Conservation (phyloP, 2,888 invertebrate genomes). For the Xanthorhoe spadicearia region DNA sequence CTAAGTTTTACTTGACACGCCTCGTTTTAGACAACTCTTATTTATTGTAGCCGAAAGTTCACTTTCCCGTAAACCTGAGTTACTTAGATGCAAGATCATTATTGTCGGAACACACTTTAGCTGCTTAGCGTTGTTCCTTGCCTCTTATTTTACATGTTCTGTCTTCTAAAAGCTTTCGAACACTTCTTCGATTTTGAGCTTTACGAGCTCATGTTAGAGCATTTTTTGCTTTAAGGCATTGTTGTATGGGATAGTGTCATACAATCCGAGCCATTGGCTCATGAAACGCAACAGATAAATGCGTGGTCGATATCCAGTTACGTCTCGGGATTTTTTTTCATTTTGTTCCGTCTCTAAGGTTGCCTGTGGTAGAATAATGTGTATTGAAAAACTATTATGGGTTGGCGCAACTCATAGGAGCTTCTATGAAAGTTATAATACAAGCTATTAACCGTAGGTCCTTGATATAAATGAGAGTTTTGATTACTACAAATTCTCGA, state of each 20-base stretch:
- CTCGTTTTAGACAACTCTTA: slow-evolving; percentile 37
- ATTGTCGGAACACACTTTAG: slow-evolving; percentile 51
- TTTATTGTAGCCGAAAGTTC: slow-evolving; percentile 49
- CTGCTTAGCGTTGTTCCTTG: slow-evolving; percentile 64
- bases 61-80: slow-evolving; percentile 45
- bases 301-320: slow-evolving; percentile 76
- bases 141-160: slow-evolving; percentile 69
- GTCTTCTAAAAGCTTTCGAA: slow-evolving; percentile 51
- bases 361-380: slow-evolving; percentile 32
- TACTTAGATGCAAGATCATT: slow-evolving; percentile 36
- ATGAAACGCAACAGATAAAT: slow-evolving; percentile 79
- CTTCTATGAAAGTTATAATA: slow-evolving; percentile 1
- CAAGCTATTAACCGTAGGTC: neutral
- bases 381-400: slow-evolving; percentile 35
- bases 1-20: slow-evolving; percentile 31
- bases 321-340: slow-evolving; percentile 62
- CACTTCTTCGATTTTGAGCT: slow-evolving; percentile 47
- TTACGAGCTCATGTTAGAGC: slow-evolving; percentile 46
- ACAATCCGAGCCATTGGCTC: slow-evolving; percentile 72
- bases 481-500: neutral
- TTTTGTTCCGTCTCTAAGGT: slow-evolving; percentile 51
- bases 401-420: slow-evolving; percentile 23
- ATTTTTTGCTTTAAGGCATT: slow-evolving; percentile 43
- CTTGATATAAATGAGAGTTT: neutral
- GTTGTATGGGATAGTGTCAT: slow-evolving; percentile 69